A percentile compares a stretch with the other conserved stretches of the same genome.
phyloP scores from a whole-genome alignment of 2,888 invertebrate species.

The Apotomis betuletana region DNA sequence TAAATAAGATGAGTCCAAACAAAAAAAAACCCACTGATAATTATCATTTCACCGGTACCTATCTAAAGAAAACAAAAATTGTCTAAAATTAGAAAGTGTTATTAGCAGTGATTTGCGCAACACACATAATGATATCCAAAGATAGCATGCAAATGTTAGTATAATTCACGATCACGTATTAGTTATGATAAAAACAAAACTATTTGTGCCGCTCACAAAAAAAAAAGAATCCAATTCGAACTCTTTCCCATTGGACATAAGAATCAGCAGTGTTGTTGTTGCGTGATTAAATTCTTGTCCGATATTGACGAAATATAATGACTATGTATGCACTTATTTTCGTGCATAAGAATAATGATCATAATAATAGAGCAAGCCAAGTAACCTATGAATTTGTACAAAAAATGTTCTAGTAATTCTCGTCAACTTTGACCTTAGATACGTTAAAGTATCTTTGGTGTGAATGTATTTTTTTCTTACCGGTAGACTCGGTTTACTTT shows the following conservation, averaged over 20 bases:
- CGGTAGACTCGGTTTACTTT: no score
- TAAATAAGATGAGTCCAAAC: not conserved
- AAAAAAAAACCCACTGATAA: not conserved
- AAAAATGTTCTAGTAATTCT: conserved; percentile 26
- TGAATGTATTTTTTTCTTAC: not conserved
- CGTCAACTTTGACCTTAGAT: conserved; percentile 36
- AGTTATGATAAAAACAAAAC: conserved; percentile 52
- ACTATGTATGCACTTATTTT: conserved; percentile 65
- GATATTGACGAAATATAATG: conserved; percentile 62
- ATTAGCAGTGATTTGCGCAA: conserved; percentile 59
- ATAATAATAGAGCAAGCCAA: conserved; percentile 39
- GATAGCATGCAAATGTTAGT: conserved; percentile 67
- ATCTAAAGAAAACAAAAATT: conserved; percentile 40
- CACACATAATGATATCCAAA: conserved; percentile 59
- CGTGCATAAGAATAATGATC: conserved; percentile 63
- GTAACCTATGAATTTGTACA: conserved; percentile 30
- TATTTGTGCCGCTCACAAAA: conserved; percentile 43
- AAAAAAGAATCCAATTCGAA: conserved; percentile 40
- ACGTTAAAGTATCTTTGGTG: not conserved
- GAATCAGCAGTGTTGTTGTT: conserved; percentile 46
- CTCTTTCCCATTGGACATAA: conserved; percentile 41
- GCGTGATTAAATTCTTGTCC: conserved; percentile 52
- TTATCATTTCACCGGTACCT: conserved; percentile 27
- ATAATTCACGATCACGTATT: conserved; percentile 61
- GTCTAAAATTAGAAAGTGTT: conserved; percentile 61